A percentile compares a stretch with the other conserved stretches of the same genome.
Conservation (phyloP, 2,888 invertebrate genomes). For the Endomychus coccineus region DNA sequence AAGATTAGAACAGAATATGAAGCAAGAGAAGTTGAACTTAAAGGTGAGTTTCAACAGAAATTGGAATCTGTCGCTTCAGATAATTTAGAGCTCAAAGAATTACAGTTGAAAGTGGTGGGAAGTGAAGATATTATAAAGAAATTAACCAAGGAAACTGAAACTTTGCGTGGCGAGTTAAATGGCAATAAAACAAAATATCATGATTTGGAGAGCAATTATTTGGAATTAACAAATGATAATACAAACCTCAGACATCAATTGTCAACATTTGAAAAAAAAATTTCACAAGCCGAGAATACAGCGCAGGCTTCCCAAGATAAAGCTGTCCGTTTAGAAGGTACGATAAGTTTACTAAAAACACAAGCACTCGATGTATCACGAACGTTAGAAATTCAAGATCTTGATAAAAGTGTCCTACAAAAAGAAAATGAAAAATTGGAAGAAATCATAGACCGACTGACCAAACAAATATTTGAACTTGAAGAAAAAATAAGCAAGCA, state of each 20-base stretch:
- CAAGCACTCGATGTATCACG: too few relatives aligned
- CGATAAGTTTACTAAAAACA: conserved; percentile 15
- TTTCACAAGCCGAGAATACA: conserved; percentile 17
- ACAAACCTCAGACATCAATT: conserved; percentile 22
- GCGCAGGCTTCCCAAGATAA: conserved; percentile 19
- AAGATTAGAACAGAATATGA: conserved; percentile 29
- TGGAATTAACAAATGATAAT: conserved; percentile 36
- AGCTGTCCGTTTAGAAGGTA: conserved; percentile 23
- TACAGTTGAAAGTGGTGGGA: conserved; percentile 44
- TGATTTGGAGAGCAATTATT: conserved; percentile 33
- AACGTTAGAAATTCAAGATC: too few relatives aligned
- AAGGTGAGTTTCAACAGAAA: conserved; percentile 30
- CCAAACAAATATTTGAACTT: too few relatives aligned
- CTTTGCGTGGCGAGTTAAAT: conserved; percentile 38
- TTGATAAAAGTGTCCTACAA: conserved; percentile 21
- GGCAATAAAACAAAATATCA: conserved; percentile 25
- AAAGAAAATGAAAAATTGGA: conserved; percentile 46
- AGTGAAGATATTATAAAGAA: conserved; percentile 19
- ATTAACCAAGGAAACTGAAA: conserved; percentile 41
- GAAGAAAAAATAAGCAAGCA: conserved; percentile 5
- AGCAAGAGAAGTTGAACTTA: conserved; percentile 27
- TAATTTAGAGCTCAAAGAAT: conserved; percentile 35
- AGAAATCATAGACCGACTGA: conserved; percentile 33
- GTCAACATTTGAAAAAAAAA: conserved; percentile 25
- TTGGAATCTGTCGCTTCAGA: conserved; percentile 27